These are phyloP conservation scores for Hypotaenidia philippensis DNA, from an alignment of 2,797 vertebrate genomes.

Conservation along the genomic window DNA sequence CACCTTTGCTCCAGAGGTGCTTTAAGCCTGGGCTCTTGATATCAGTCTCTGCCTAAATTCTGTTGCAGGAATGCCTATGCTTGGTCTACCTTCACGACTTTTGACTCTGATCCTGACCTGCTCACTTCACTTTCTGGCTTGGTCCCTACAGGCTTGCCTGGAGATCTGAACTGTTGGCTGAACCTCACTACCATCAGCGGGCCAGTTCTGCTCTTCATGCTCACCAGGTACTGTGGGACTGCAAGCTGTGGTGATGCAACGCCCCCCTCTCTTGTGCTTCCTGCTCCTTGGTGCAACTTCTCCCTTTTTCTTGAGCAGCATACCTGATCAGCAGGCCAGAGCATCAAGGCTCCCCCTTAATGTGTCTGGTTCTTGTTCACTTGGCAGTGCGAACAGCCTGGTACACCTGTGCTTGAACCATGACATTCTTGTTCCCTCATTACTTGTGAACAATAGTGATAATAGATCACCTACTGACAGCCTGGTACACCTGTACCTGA, in stretches of 20 bases:
- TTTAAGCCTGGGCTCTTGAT: not conserved
- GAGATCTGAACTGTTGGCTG: not conserved
- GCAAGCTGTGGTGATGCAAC: not conserved
- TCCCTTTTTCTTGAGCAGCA: too few species aligned
- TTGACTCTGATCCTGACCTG: not conserved
- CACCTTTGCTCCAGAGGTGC: not conserved
- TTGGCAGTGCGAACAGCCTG: too few species aligned
- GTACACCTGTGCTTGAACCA: too few species aligned
- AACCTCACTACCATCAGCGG: not conserved
- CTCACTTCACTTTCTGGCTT: not conserved
- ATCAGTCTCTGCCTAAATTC: not conserved
- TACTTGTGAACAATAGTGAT: too few species aligned
- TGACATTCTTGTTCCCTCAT: too few species aligned
- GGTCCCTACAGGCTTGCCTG: not conserved
- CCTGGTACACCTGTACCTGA: too few species aligned
- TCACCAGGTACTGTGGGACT: not conserved
- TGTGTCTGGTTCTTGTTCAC: too few species aligned
- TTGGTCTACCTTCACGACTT: not conserved
- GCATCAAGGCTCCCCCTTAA: too few species aligned
- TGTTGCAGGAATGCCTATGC: not conserved
- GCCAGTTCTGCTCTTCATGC: accelerated
- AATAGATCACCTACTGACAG: too few species aligned
- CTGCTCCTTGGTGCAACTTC: too few species aligned
- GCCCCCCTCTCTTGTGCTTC: too few species aligned
- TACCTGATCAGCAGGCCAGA: too few species aligned